A percentile compares a stretch with the other conserved stretches of the same genome.
Conservation (phyloP, 2,888 invertebrate species). For the Taenaris catops region DNA sequence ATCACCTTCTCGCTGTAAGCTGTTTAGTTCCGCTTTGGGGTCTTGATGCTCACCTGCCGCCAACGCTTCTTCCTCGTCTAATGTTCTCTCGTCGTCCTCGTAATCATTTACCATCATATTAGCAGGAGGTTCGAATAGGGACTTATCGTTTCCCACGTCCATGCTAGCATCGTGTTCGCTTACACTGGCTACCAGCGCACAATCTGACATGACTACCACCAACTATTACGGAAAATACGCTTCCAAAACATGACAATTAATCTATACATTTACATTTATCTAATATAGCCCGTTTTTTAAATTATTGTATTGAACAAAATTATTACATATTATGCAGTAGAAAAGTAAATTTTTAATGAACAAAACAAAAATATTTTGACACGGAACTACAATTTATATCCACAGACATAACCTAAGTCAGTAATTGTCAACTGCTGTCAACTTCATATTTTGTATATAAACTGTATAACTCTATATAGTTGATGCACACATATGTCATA, state of each 20-base stretch:
- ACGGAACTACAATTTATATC: conserved; percentile 36
- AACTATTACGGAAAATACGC: conserved; percentile 43
- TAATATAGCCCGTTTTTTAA: conserved; percentile 32
- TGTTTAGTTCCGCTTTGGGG: conserved; percentile 92
- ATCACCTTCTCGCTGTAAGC: conserved; percentile 95
- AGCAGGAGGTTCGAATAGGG: conserved; percentile 93
- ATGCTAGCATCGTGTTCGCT: conserved; percentile 77
- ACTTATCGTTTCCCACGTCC: conserved; percentile 77
- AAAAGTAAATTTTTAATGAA: conserved; percentile 38
- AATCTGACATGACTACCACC: conserved; percentile 76
- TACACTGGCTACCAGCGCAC: conserved; percentile 75
- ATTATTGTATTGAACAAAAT: conserved; percentile 46
- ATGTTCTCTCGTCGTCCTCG: conserved; percentile 97
- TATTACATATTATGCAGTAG: conserved; percentile 43
- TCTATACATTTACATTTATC: conserved; percentile 23
- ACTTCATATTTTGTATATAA: conserved; percentile 5
- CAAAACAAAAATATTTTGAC: conserved; percentile 78
- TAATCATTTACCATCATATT: conserved; percentile 99
- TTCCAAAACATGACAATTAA: conserved; percentile 50
- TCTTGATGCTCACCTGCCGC: conserved; percentile 92
- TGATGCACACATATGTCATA: too few relatives aligned
- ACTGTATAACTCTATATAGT: too few relatives aligned
- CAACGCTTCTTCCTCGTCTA: conserved; percentile 98
- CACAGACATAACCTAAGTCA: not conserved
- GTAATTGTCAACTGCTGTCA: conserved; percentile 4